phyloP scores from a whole-genome alignment of 2,888 invertebrate genomes.

The Salpingus planirostris region DNA sequence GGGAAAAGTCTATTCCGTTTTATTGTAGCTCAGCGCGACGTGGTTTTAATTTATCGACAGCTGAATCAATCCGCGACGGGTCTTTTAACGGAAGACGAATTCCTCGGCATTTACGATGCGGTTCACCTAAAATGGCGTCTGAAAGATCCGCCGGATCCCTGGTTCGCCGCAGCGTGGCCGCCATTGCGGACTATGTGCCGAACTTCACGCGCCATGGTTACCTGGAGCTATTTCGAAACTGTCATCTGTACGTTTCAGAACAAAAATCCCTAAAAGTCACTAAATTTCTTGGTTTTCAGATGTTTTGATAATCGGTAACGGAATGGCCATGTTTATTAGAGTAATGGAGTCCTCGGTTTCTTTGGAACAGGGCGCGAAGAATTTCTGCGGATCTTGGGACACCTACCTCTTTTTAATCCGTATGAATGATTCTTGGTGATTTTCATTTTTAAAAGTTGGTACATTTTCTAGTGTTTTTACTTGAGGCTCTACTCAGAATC shows the following conservation, averaged over 20 bases:
- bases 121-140: constrained; percentile 66
- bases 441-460: neutral
- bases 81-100: constrained; percentile 61
- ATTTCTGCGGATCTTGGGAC: constrained; percentile 68
- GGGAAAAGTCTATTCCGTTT: constrained; percentile 2
- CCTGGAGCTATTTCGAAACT: constrained; percentile 66
- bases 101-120: constrained; percentile 63
- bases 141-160: constrained; percentile 59
- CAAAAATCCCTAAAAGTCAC: too few species aligned
- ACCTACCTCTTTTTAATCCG: constrained; percentile 61
- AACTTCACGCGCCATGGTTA: constrained; percentile 52
- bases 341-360: constrained; percentile 54
- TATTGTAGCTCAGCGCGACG: constrained; percentile 55
- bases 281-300: too few species aligned
- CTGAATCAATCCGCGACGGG: constrained; percentile 62
- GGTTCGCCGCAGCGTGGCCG: constrained; percentile 58
- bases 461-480: constrained; percentile 63
- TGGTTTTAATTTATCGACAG: constrained; percentile 72
- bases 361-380: constrained; percentile 52
- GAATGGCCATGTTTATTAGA: constrained; percentile 63
- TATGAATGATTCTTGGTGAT: constrained; percentile 48
- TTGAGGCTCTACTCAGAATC: constrained; percentile 66
- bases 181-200: constrained; percentile 55
- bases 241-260: constrained; percentile 65
- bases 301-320: constrained; percentile 63